phyloP scores from a whole-genome alignment of 2,113 vertebrate genomes.

The Anarhynchus alexandrinus region DNA sequence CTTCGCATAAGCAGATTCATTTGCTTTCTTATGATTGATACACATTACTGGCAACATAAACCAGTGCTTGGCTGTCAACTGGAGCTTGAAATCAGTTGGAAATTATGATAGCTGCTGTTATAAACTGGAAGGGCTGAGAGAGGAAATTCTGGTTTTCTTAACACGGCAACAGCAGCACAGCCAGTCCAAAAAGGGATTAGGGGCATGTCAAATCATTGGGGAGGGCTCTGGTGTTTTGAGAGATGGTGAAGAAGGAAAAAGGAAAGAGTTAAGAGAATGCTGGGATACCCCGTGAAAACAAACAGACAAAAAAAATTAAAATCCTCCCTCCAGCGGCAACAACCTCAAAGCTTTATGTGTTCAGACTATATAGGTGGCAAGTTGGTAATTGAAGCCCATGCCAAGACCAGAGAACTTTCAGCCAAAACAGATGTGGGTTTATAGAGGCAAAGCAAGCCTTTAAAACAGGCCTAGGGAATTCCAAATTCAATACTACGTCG shows the following conservation, averaged over 20 bases:
- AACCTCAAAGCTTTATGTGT: background rate
- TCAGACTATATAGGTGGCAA: background rate
- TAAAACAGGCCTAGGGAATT: background rate
- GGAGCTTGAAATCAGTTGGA: background rate
- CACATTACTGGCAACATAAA: background rate
- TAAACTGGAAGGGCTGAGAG: background rate
- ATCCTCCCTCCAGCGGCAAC: background rate
- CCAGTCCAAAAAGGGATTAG: background rate
- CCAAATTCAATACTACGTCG: background rate
- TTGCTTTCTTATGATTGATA: background rate
- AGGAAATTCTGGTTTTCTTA: background rate
- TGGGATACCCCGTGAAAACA: background rate
- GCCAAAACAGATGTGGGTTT: conserved; percentile 17
- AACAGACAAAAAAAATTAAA: background rate
- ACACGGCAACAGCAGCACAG: background rate
- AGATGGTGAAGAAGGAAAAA: background rate
- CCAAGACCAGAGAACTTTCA: background rate
- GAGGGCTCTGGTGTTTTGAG: background rate
- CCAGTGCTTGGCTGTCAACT: background rate
- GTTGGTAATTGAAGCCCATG: background rate
- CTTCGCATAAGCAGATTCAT: background rate
- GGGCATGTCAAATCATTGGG: too few relatives aligned
- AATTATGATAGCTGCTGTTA: background rate
- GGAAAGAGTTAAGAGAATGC: background rate
- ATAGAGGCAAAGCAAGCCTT: background rate